phyloP scores from a whole-genome alignment of 2,797 vertebrate genomes.

The Melanotaenia maccullochi region DNA sequence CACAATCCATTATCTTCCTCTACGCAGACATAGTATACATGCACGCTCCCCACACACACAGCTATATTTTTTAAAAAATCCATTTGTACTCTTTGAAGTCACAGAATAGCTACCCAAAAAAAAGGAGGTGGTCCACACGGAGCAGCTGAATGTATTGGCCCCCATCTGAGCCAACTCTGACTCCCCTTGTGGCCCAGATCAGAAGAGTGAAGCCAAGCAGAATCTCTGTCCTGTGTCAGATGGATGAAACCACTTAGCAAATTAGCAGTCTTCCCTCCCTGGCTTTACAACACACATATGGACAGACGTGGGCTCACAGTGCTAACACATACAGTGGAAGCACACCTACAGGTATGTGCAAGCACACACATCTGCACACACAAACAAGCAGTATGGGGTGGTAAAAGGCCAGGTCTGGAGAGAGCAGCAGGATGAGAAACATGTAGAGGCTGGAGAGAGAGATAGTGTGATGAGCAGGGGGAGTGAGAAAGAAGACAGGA shows the following conservation, averaged over 20 bases:
- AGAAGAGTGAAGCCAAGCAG: slow-evolving; percentile 64
- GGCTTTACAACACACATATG: slow-evolving; percentile 44
- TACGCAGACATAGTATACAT: slow-evolving; percentile 21
- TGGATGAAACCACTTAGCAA: slow-evolving; percentile 70
- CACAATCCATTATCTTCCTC: slow-evolving; percentile 36
- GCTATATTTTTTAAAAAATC: slow-evolving; percentile 37
- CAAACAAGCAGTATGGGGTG: slow-evolving; percentile 15
- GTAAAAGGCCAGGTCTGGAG: slow-evolving; percentile 51
- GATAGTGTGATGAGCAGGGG: slow-evolving; percentile 14
- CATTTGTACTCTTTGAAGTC: slow-evolving; percentile 52
- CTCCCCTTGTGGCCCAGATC: slow-evolving; percentile 58
- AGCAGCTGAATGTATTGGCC: slow-evolving; percentile 25
- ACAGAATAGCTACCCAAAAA: slow-evolving; percentile 51
- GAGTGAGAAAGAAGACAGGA: slow-evolving; percentile 30
- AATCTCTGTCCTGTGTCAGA: slow-evolving; percentile 60
- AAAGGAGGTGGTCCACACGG: slow-evolving; percentile 10
- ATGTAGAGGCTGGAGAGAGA: slow-evolving; percentile 36
- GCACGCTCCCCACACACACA: slow-evolving; percentile 15
- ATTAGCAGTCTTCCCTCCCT: slow-evolving; percentile 54
- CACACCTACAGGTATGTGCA: slow-evolving; percentile 28
- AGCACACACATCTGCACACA: slow-evolving; percentile 33
- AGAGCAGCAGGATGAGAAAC: slow-evolving; percentile 44
- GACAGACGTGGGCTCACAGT: slow-evolving; percentile 16
- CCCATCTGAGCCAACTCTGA: slow-evolving; percentile 35
- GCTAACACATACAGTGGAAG: slow-evolving; percentile 19